Percentiles rank a stretch among this genome's conserved stretches.
Evolutionary conservation across 2,113 vertebrate genomes (phyloP).

Genomic region (Platycercus adscitus): DNA sequence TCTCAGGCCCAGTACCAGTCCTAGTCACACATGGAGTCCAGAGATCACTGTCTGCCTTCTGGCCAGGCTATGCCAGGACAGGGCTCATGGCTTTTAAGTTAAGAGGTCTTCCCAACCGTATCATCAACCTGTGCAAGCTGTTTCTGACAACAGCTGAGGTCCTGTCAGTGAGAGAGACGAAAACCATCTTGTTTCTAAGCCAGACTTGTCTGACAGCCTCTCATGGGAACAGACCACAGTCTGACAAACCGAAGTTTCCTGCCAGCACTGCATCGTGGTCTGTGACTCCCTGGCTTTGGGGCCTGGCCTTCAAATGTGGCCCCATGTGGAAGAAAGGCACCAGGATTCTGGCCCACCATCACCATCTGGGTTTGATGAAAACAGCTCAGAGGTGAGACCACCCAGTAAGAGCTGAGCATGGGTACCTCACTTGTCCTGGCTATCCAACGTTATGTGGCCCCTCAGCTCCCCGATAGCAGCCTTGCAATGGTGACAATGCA

Average conservation of each 20-base stretch:
- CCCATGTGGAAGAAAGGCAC: not conserved
- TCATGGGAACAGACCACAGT: not conserved
- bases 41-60: not conserved
- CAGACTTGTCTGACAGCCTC: not conserved
- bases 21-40: not conserved
- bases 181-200: not conserved
- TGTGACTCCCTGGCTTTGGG: not conserved
- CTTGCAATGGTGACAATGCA: accelerated
- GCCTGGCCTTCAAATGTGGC: not conserved
- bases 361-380: constrained; percentile 37
- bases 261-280: not conserved
- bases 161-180: not conserved
- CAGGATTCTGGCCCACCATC: not conserved
- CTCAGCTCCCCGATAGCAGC: not conserved
- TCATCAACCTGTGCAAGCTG: not conserved
- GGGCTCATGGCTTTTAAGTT: not conserved
- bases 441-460: accelerated
- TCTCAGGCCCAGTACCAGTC: not conserved
- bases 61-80: not conserved
- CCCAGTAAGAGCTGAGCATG: accelerated
- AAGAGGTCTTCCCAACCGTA: not conserved
- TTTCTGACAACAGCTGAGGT: not conserved
- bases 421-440: not conserved
- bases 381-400: not conserved
- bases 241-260: not conserved